Base-by-base conservation (phyloP, 2,797 vertebrate genomes). In the Hippoglossus hippoglossus region DNA sequence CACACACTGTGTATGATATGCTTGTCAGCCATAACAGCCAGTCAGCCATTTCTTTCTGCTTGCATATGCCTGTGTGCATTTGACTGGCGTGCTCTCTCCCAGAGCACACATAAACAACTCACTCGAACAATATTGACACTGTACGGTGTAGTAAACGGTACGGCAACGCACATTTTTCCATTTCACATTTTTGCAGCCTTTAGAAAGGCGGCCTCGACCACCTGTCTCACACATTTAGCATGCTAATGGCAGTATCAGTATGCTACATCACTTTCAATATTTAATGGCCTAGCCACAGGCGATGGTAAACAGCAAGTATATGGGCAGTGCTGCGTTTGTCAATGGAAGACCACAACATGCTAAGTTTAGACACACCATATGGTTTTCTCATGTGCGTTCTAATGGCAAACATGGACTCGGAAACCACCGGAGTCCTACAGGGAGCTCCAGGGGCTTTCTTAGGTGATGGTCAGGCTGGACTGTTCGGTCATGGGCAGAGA, bases 361-460 rank as follows among this genome's bases (percentile, higher is more conserved):
- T 82, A 90, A 93, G 90, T 94, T 89, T 91, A 92, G 89, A 86
- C 67, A 10, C 84, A 6, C 80, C 92, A 93, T 92, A 93, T 92
- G 93, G 86, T 92, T 93, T 93, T 90, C 86, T 87, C 85, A 63
- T 92, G 90, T 77, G 90, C 85, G 87, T 80, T 92, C 85, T 85
- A 86, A 92, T 82, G 75, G 83, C 67, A 77, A 83, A 79, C 71
- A 67, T 84, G 76, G 77, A 74, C 79, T 77, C 72, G 73, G 72
- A 89, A 90, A 90, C 81, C 82, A 47, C 76, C 3, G 77, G 67
- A 78, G 75, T 76, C 63, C 67, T 8, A 62, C 44, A 46, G 44
- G 3, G 65, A 16, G 18, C 77, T 82, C 2, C 3, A 75, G 65
- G 62, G 76, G 65, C 59, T 81, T 87, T 89, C 34, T 25, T 75